Base-by-base conservation (phyloP, 1,140 invertebrate genomes). In the Lucilia sericata region DNA sequence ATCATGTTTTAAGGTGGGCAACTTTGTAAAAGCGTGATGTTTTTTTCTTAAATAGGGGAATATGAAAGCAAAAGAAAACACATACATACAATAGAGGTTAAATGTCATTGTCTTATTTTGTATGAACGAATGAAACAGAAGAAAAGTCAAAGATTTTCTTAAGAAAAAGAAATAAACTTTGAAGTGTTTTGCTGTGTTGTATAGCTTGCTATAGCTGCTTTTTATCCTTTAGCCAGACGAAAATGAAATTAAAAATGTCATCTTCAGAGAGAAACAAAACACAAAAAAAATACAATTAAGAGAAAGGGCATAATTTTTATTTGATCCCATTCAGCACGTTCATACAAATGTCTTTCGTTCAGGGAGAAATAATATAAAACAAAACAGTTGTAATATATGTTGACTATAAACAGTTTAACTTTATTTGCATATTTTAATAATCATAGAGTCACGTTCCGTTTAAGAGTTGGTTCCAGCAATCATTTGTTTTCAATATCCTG, bases 201-300 rank as follows among this genome's bases (percentile, higher is more conserved):
- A 30, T 30, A 30, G 25, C 25, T 30, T 2, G 25, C 25, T 30
- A 30, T 30, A 5, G 13, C n/a, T 70, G 60, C 19, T 70, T 55
- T 55, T 55, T 55, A 21, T 70, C 8, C 60, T 70, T 70, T 19
- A 70, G 19, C 60, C 19, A 19, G 19, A 70, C 21, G 55, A 70
- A 70, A 70, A 25, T 70, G 65, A 70, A 70, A 70, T 70, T 70
- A 70, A 70, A 70, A 70, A 70, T 12, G 65, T 21, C n/a, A 21
- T 70, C 21, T 70, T 70, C 65, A 70, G 9, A 70, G n/a, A n/a
- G n/a, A 19, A 65, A 9, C 3, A 65, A 10, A 5, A 19, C 17
- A 65, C 14, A n/a, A 1, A 65, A 65, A n/a, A 65, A 2, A 30
- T 30, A 30, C 25, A 30, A 30, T 30, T 30, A 30, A 30, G 25